Conservation (phyloP, 1,140 invertebrate genomes). For the Drosophila insularis region DNA sequence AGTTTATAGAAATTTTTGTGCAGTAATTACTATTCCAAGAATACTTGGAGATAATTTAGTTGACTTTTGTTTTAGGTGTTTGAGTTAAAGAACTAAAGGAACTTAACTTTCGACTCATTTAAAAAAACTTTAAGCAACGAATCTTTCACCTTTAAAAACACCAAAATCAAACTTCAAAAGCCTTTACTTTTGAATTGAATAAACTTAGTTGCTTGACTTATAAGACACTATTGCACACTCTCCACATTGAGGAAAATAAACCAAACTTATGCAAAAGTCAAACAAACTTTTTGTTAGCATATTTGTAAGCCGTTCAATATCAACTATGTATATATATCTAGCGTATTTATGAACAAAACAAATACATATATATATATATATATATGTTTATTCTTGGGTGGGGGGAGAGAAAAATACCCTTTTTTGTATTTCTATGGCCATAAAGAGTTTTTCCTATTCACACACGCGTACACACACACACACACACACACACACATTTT, state of each 20-base stretch:
- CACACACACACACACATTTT: neutral
- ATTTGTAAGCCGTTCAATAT: neutral
- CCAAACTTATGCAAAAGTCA: neutral
- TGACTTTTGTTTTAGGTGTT: no score
- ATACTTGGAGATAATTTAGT: no score
- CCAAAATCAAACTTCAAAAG: neutral
- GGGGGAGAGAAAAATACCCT: neutral
- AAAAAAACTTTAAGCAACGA: no score
- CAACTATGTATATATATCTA: neutral
- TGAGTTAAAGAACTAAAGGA: no score
- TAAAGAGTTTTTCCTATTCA: neutral
- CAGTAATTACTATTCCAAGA: no score
- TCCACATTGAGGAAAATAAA: neutral
- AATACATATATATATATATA: neutral
- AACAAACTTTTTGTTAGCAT: neutral
- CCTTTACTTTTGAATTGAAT: neutral
- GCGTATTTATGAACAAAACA: slow-evolving; percentile 1
- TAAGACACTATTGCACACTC: neutral
- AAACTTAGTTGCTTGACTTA: neutral
- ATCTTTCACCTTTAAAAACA: no score
- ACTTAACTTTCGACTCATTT: no score
- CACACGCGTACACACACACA: neutral
- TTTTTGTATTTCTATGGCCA: slow-evolving; percentile 4
- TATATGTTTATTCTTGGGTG: neutral
- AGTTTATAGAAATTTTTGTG: no score